Base-by-base conservation (phyloP, 2,113 vertebrate genomes). In the Puma concolor region DNA sequence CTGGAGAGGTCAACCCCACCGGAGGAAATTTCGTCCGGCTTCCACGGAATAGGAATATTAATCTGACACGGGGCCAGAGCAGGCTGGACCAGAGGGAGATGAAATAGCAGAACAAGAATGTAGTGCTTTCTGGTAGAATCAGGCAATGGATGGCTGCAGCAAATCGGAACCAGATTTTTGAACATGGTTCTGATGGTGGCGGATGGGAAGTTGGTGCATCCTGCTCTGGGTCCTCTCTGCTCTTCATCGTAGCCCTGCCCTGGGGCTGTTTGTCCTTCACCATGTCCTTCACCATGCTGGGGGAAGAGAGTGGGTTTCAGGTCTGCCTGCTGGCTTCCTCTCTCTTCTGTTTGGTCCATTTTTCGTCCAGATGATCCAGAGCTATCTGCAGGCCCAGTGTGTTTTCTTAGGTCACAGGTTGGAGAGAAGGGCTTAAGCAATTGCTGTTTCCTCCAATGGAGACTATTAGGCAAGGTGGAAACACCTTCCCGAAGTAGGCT, bases 61-160 rank as follows among this genome's bases (percentile, higher is more conserved):
- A 96, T 83, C 96, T 98, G 97, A 98, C 95, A 79, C 2, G 13
- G 83, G 79, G 98, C 97, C 97, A 98, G 95, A 71, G 83, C 79
- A 88, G 90, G 52, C 95, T 77, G 84, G 95, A 91, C 95, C 94
- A 44, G 87, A 97, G 97, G 97, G 98, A 97, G 95, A 98, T 98
- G 98, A 98, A 98, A 72, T 96, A 95, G 95, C 17, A 38, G 74
- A 81, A 54, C 76, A 98, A 91, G 96, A 98, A 98, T 97, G 95
- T 7, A 71, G 71, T 50, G 69, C 89, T 97, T 96, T 88, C 67
- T 91, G 93, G 93, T 96, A 72, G 91, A 82, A 71, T 92, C 64
- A 63, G 93, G 91, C 93, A 36, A 7, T 0, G 36, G 41, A 66
- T 50, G 84, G 41, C 84, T 87, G 54, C 38, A 64, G 92, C 64